Evolutionary conservation across 2,797 vertebrate species (phyloP).

Genomic region (Lagodon rhomboides): DNA sequence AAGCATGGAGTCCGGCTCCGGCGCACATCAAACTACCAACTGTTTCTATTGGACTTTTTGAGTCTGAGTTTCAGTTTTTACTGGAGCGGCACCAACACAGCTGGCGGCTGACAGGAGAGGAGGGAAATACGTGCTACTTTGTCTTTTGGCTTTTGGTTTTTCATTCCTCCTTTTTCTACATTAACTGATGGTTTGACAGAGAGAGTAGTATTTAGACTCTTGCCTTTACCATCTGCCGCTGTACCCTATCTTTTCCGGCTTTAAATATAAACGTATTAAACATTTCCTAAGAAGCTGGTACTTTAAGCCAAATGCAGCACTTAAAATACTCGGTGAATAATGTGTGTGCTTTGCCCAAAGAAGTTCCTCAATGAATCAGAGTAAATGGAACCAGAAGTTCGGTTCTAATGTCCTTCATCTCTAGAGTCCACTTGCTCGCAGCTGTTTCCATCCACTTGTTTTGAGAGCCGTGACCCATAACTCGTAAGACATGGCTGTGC

Average conservation of each 20-base stretch:
- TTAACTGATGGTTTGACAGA: conserved; percentile 33
- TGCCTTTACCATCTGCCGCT: conserved; percentile 26
- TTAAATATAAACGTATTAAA: conserved; percentile 21
- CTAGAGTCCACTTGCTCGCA: conserved; percentile 33
- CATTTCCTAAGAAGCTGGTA: conserved; percentile 16
- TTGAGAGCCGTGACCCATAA: conserved; percentile 66
- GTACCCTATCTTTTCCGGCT: conserved; percentile 13
- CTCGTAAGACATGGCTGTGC: conserved; percentile 34
- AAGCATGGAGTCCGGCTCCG: conserved; percentile 39
- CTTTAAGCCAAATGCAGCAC: conserved; percentile 23
- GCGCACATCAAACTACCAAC: conserved; percentile 57
- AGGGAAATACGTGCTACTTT: conserved; percentile 64
- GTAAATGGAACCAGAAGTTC: conserved; percentile 49
- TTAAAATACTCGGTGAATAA: conserved; percentile 30
- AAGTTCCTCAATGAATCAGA: conserved; percentile 22
- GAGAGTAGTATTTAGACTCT: conserved; percentile 5
- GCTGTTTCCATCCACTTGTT: conserved; percentile 69
- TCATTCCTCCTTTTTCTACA: conserved; percentile 50
- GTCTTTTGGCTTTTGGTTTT: conserved; percentile 55
- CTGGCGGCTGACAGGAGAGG: conserved; percentile 66
- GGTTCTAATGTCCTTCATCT: conserved; percentile 37
- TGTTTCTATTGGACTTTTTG: conserved; percentile 62
- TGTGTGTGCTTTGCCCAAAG: conserved; percentile 24
- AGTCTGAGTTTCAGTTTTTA: conserved; percentile 63
- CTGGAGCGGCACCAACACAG: conserved; percentile 73